Conservation (phyloP, 1,140 invertebrate genomes). For the Cydia amplana region DNA sequence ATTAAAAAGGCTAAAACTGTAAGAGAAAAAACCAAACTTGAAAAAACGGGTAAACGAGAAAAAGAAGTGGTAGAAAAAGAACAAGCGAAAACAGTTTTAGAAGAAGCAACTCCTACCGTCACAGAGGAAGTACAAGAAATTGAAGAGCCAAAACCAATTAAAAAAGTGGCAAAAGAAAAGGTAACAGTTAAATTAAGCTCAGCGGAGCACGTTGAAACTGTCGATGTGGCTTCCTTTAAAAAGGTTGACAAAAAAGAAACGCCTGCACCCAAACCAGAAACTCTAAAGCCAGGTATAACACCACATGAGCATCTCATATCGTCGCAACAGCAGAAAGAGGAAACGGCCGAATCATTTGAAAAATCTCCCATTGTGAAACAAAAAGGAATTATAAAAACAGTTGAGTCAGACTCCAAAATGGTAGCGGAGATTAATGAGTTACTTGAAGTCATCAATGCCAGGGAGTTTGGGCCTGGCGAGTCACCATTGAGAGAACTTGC, state of each 20-base stretch:
- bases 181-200: slow-evolving; percentile 79
- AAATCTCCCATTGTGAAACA: slow-evolving; percentile 80
- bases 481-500: slow-evolving; percentile 88
- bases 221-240: slow-evolving; percentile 82
- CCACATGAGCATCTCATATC: slow-evolving; percentile 81
- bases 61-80: slow-evolving; percentile 52
- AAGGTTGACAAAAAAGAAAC: slow-evolving; percentile 80
- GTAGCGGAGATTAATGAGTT: slow-evolving; percentile 87
- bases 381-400: slow-evolving; percentile 80
- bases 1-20: slow-evolving; percentile 64
- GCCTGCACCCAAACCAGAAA: slow-evolving; percentile 64
- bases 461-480: slow-evolving; percentile 89
- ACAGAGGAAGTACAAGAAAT: slow-evolving; percentile 50
- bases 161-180: slow-evolving; percentile 63
- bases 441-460: slow-evolving; percentile 85
- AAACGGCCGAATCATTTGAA: slow-evolving; percentile 79
- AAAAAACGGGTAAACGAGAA: slow-evolving; percentile 57
- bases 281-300: slow-evolving; percentile 77
- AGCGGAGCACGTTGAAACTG: slow-evolving; percentile 81
- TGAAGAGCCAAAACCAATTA: slow-evolving; percentile 50
- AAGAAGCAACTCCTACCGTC: slow-evolving; percentile 40
- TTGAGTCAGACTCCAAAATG: slow-evolving; percentile 81
- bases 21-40: slow-evolving; percentile 63
- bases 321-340: slow-evolving; percentile 80
- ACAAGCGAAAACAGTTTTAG: slow-evolving; percentile 45